Evolutionary conservation across 2,888 invertebrate genomes (phyloP).

Genomic region (Cremastinae sp.): DNA sequence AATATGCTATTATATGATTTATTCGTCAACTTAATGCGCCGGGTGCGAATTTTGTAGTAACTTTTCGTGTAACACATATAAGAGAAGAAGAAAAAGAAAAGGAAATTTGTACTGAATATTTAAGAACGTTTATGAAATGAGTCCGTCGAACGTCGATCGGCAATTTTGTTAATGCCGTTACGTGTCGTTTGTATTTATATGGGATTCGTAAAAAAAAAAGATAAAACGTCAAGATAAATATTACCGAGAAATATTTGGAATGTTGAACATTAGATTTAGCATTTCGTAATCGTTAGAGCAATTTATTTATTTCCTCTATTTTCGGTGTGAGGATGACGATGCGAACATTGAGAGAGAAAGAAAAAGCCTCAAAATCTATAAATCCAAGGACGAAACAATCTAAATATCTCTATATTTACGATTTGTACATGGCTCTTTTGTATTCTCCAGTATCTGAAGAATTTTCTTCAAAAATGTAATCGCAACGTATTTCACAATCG

Average conservation of each 20-base stretch:
- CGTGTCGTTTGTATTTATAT: slow-evolving; percentile 28
- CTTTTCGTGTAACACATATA: background rate
- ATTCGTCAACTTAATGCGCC: background rate
- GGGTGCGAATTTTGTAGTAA: slow-evolving; percentile 11
- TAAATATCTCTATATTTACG: slow-evolving; percentile 52
- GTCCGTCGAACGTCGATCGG: slow-evolving; percentile 9
- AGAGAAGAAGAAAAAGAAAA: background rate
- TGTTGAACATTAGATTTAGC: slow-evolving; percentile 15
- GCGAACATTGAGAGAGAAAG: slow-evolving; percentile 2
- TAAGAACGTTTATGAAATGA: slow-evolving; percentile 30
- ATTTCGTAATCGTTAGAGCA: slow-evolving; percentile 9
- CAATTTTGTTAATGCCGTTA: slow-evolving; percentile 4
- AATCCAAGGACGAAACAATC: slow-evolving; percentile 14
- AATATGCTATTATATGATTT: background rate
- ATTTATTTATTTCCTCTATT: slow-evolving; percentile 11
- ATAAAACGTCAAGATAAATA: too few relatives aligned
- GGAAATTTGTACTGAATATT: background rate
- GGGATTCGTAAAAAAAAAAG: slow-evolving; percentile 8
- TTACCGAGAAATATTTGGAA: slow-evolving; percentile 6
- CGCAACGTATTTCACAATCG: too few relatives aligned
- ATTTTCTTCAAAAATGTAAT: background rate
- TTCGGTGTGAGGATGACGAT: slow-evolving; percentile 40
- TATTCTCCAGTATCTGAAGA: background rate
- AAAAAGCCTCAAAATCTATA: slow-evolving; percentile 19
- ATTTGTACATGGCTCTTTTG: slow-evolving; percentile 33